Evolutionary conservation across 2,797 vertebrate species (phyloP).

Genomic region (Novumbra hubbsi): DNA sequence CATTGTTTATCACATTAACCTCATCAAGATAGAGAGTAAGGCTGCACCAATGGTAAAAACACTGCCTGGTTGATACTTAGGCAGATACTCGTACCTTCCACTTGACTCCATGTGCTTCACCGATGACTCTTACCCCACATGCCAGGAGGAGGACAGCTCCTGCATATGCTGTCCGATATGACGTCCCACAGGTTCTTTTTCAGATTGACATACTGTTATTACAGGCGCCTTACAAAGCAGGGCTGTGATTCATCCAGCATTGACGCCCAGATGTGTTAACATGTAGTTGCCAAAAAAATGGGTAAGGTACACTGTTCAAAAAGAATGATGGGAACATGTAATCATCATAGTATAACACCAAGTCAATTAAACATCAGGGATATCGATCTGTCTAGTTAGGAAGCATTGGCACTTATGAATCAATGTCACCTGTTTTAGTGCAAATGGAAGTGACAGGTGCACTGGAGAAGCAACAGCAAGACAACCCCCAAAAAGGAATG

Average conservation of each 20-base stretch:
- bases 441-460: too few species aligned
- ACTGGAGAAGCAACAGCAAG: too few species aligned
- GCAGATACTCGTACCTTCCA: slow-evolving; percentile 8
- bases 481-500: too few species aligned
- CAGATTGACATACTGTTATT: slow-evolving; percentile 10
- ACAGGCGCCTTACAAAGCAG: neutral
- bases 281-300: neutral
- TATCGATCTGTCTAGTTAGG: too few species aligned
- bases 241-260: neutral
- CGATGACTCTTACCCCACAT: neutral
- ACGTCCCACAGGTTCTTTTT: neutral
- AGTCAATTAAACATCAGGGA: too few species aligned
- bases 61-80: slow-evolving; percentile 1
- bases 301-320: too few species aligned
- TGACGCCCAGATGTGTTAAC: neutral
- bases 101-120: slow-evolving; percentile 28
- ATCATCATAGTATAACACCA: too few species aligned
- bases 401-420: too few species aligned
- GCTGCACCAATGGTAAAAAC: slow-evolving; percentile 36
- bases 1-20: slow-evolving; percentile 58
- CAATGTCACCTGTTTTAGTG: too few species aligned
- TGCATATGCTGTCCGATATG: neutral
- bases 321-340: too few species aligned
- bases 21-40: slow-evolving; percentile 48
- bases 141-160: neutral